A percentile compares a stretch with the other conserved stretches of the same genome.
These are phyloP conservation scores for Cercopithecus petaurista DNA, from an alignment of 2,797 vertebrate genomes.

Conservation along the genomic window DNA sequence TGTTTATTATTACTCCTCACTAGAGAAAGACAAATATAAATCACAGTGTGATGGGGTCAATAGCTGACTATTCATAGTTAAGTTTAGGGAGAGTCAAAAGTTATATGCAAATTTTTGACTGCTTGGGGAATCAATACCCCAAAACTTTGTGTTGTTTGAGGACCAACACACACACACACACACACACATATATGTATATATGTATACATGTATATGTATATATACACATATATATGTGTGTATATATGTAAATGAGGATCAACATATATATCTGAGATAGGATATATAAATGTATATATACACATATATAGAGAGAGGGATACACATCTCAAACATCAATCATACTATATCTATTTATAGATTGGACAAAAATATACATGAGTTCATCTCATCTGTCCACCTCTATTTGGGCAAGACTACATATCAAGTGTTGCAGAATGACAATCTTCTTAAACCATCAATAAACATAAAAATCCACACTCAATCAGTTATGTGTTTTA, in stretches of 20 bases:
- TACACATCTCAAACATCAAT: neutral
- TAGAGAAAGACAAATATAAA: neutral
- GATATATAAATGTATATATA: neutral
- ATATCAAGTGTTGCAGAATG: neutral
- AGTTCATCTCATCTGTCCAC: neutral
- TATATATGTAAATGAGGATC: too few species aligned
- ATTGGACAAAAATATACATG: neutral
- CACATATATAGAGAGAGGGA: rapidly evolving
- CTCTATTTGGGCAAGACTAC: neutral
- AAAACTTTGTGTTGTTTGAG: neutral
- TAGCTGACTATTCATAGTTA: neutral
- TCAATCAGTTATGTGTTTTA: neutral
- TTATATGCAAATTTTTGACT: neutral
- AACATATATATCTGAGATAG: too few species aligned
- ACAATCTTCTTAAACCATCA: neutral
- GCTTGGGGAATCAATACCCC: neutral
- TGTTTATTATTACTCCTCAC: neutral
- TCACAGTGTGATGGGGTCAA: neutral
- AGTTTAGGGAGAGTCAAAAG: neutral
- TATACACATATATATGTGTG: too few species aligned
- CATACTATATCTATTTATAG: neutral
- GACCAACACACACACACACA: too few species aligned
- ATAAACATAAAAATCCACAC: neutral
- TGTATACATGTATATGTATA: too few species aligned
- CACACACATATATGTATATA: too few species aligned